phyloP scores from a whole-genome alignment of 2,113 vertebrate species.

The Henicopernis longicauda region DNA sequence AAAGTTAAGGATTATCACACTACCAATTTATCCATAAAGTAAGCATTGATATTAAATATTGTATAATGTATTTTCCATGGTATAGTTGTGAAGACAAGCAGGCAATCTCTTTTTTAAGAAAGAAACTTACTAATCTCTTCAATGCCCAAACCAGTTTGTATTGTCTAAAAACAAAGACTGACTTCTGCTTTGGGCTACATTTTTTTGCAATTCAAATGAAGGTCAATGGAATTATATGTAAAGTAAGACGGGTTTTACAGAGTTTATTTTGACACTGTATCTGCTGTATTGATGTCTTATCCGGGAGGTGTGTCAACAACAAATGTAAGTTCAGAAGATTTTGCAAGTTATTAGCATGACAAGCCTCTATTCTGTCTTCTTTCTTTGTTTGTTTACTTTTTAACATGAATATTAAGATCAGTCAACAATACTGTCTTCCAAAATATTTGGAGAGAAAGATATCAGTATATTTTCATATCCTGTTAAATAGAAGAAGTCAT shows the following conservation, averaged over 20 bases:
- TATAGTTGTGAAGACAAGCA: not conserved
- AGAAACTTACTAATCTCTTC: not conserved
- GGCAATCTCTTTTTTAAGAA: not conserved
- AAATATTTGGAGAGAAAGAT: not conserved
- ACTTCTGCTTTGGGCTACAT: not conserved
- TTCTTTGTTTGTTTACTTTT: not conserved
- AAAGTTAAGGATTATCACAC: not conserved
- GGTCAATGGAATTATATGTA: not conserved
- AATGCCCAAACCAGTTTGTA: not conserved
- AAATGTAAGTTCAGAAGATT: not conserved
- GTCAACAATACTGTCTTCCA: not conserved
- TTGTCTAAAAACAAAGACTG: not conserved
- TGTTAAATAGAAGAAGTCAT: not conserved
- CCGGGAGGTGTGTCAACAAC: not conserved
- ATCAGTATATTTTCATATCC: not conserved
- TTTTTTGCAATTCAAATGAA: not conserved
- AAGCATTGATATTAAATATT: not conserved
- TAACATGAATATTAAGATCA: not conserved
- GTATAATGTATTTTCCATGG: not conserved
- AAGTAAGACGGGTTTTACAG: not conserved
- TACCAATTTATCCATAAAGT: not conserved
- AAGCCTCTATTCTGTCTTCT: not conserved
- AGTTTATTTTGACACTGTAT: not conserved
- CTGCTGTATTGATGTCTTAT: not conserved
- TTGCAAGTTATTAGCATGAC: not conserved